Evolutionary conservation across 92 coral and sea anemone species (phyloP).

Genomic region (Zoanthus gigantus): DNA sequence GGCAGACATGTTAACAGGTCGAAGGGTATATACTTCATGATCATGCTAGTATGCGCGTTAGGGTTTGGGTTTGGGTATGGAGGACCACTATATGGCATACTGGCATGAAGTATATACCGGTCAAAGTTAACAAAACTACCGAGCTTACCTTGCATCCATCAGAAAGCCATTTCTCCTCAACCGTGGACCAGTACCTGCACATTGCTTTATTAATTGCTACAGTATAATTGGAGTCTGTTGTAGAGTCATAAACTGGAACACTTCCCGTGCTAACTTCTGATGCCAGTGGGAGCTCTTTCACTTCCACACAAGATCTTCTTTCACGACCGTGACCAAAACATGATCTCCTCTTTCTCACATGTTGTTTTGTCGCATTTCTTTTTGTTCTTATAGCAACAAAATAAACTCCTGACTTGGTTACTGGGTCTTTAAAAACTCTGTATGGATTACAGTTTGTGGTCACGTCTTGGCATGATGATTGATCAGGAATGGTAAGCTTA

Average conservation of each 20-base stretch:
- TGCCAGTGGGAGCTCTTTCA: constrained; percentile 50
- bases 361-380: background rate
- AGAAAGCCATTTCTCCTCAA: constrained; percentile 41
- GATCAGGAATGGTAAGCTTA: constrained; percentile 18
- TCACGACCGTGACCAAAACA: constrained; percentile 14
- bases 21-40: no score
- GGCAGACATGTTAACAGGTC: no score
- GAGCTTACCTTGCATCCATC: constrained; percentile 59
- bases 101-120: no score
- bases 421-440: constrained; percentile 6
- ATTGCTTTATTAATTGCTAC: constrained; percentile 35
- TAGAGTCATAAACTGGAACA: constrained; percentile 49
- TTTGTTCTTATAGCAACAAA: constrained; percentile 32
- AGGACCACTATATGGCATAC: no score
- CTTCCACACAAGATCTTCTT: constrained; percentile 53
- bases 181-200: constrained; percentile 60
- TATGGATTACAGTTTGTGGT: constrained; percentile 11
- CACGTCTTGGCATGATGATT: constrained; percentile 8
- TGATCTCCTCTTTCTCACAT: constrained; percentile 45
- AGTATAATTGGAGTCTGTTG: constrained; percentile 42
- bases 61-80: no score
- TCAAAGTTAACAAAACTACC: no score
- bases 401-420: constrained; percentile 40
- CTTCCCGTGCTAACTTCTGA: constrained; percentile 1
- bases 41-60: no score